Base-by-base conservation (phyloP, 2,113 vertebrate genomes). In the Climacteris rufus region DNA sequence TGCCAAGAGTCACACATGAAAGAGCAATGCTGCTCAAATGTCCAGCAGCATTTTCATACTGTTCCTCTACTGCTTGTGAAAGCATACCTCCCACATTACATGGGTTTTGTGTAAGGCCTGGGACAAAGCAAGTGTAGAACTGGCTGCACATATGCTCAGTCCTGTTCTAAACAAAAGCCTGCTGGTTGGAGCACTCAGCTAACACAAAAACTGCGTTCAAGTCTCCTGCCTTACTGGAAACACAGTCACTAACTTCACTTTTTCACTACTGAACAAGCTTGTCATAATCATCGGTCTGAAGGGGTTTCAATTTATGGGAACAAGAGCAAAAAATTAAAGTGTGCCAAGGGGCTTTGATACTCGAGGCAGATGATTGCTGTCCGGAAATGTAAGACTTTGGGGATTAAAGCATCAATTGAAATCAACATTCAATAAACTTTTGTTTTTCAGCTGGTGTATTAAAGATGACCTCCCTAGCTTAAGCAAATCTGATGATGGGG, bases 401-500 rank as follows among this genome's bases (percentile, higher is more conserved):
- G 42, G 65, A 90, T 88, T 79, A 88, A 88, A 74, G 14, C 45
- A 63, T n/a, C 66, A 63, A 6, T 37, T 88, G 35, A 88, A 82
- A 90, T 75, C 79, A 92, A 84, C 37, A 40, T 81, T 70, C 52
- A 90, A 94, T n/a, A 78, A 95, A 66, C 28, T 75, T 88, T 87
- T 75, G 56, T 42, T 88, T 94, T 94, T 63, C 70, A 82, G 31
- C 17, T 50, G 47, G n/a, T 1, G 6, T 70, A 79, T 85, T 90
- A 85, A 88, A 88, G 83, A 85, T 77, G 2, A 78, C 47, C 24
- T 90, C 22, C 23, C 27, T 57, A 24, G 42, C 42, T 88, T 88
- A 75, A 84, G 33, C 49, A 77, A 54, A 35, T 60, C n/a, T 87
- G 54, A 47, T 65, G 45, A 27, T 61, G 64, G 85, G 27, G 19